These are phyloP conservation scores for Drosophila paulistorum DNA, from an alignment of 1,140 invertebrate genomes.

Conservation along the genomic window DNA sequence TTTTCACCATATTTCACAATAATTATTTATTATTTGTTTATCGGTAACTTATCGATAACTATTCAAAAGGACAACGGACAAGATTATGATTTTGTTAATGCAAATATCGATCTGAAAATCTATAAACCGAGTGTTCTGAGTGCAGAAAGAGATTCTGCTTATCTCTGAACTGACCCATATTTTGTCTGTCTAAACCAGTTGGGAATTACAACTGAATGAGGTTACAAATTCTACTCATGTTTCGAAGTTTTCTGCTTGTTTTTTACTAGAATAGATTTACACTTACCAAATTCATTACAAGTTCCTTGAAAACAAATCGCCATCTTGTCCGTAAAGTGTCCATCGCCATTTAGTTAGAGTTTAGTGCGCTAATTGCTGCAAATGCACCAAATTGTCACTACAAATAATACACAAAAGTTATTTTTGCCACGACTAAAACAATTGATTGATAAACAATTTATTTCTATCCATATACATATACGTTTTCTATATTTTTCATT, in stretches of 20 bases:
- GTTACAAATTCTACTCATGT: too few relatives aligned
- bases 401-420: conserved; percentile 2
- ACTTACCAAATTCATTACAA: too few relatives aligned
- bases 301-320: background rate
- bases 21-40: conserved; percentile 29
- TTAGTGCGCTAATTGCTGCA: conserved; percentile 35
- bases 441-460: conserved; percentile 58
- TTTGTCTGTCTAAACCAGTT: too few relatives aligned
- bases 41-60: conserved; percentile 34
- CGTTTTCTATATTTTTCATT: conserved; percentile 40
- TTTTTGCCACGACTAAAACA: conserved; percentile 27
- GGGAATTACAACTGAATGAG: too few relatives aligned
- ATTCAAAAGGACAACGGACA: background rate
- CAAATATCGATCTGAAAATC: too few relatives aligned
- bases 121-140: too few relatives aligned
- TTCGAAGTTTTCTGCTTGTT: too few relatives aligned
- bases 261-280: too few relatives aligned
- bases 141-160: too few relatives aligned
- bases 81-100: conserved; percentile 1
- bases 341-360: conserved; percentile 20
- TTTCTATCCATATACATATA: conserved; percentile 10
- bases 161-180: too few relatives aligned
- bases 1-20: conserved; percentile 26
- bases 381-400: conserved; percentile 38
- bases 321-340: conserved; percentile 25